A percentile compares a stretch with the other conserved stretches of the same genome.
Evolutionary conservation across 2,888 invertebrate genomes (phyloP).

Genomic region (Pecten maximus): DNA sequence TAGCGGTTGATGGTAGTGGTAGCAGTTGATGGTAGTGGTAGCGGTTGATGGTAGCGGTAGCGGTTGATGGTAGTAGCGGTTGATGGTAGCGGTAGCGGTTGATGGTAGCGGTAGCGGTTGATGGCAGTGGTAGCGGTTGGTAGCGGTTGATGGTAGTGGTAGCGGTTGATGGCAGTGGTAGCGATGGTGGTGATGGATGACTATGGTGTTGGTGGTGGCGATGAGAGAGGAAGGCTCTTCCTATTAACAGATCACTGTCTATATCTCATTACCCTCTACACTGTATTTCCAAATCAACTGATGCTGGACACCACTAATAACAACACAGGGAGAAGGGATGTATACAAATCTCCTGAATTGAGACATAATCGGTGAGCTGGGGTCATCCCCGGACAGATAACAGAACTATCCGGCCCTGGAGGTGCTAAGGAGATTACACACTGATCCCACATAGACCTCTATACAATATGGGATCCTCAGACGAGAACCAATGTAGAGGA

Average conservation of each 20-base stretch:
- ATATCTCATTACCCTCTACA: background rate
- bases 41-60: no score
- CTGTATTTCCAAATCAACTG: background rate
- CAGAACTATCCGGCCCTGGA: background rate
- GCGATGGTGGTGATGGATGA: background rate
- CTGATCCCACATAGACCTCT: background rate
- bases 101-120: no score
- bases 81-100: no score
- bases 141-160: no score
- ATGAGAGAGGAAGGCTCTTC: background rate
- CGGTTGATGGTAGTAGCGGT: no score
- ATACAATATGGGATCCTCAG: conserved; percentile 11
- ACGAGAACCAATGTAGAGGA: background rate
- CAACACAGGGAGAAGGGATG: background rate
- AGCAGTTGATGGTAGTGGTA: no score
- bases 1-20: no score
- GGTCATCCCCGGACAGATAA: conserved; percentile 17
- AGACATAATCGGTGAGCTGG: conserved; percentile 28
- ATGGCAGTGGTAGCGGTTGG: no score
- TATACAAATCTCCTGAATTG: conserved; percentile 10
- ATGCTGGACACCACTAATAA: background rate
- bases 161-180: no score
- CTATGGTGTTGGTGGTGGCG: background rate
- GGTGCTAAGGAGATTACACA: conserved; percentile 30
- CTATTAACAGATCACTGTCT: background rate